Conservation (phyloP, 1,140 invertebrate genomes). For the Drosophila elegans region DNA sequence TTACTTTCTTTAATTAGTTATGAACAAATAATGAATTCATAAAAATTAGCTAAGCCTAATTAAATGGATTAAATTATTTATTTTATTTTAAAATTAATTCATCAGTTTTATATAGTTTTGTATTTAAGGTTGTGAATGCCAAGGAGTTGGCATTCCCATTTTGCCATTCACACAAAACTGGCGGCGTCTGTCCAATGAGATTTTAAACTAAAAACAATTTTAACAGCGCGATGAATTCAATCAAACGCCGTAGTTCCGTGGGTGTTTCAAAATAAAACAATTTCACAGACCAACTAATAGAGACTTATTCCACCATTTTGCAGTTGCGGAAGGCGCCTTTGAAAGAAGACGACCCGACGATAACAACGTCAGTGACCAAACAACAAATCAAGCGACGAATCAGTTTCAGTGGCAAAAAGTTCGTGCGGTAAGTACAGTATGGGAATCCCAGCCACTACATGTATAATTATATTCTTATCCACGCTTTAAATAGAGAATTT, state of each 20-base stretch:
- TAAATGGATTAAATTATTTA: too few relatives aligned
- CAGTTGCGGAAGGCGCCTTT: slow-evolving; percentile 32
- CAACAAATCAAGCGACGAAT: slow-evolving; percentile 57
- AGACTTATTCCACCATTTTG: neutral
- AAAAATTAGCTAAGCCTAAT: too few relatives aligned
- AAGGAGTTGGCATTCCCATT: neutral
- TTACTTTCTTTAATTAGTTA: too few relatives aligned
- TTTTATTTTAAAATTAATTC: neutral
- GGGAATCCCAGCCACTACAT: neutral
- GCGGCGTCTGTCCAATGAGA: slow-evolving; percentile 33
- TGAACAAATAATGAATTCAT: too few relatives aligned
- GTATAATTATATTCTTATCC: neutral
- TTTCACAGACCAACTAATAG: too few relatives aligned
- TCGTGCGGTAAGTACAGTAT: slow-evolving; percentile 44
- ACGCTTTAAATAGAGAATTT: slow-evolving; percentile 42
- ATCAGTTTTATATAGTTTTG: neutral
- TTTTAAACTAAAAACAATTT: slow-evolving; percentile 20
- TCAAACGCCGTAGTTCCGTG: slow-evolving; percentile 54
- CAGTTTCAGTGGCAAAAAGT: slow-evolving; percentile 71
- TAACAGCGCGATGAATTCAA: slow-evolving; percentile 44
- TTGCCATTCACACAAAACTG: slow-evolving; percentile 10
- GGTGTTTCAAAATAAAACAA: slow-evolving; percentile 5
- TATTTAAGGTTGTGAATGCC: neutral
- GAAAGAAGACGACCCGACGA: slow-evolving; percentile 25
- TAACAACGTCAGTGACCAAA: neutral